Conservation (phyloP, 2,113 vertebrate species). For the Xenus cinereus region DNA sequence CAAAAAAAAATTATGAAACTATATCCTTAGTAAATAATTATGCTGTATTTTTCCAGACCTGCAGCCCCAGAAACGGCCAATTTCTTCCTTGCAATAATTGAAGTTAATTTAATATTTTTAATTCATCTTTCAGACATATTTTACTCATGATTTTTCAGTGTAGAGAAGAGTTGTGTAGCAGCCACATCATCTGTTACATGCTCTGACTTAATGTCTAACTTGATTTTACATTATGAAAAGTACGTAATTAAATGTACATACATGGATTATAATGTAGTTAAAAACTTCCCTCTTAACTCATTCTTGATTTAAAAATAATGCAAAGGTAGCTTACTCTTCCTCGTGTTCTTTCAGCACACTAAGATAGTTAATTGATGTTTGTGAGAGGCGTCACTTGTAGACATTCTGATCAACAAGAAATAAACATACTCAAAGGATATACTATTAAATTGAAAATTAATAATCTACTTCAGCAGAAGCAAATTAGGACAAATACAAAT, state of each 20-base stretch:
- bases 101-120: neutral
- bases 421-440: neutral
- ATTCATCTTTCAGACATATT: neutral
- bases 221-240: neutral
- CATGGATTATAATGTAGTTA: neutral
- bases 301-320: neutral
- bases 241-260: neutral
- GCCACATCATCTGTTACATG: neutral
- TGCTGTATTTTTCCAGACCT: neutral
- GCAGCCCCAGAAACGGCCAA: neutral
- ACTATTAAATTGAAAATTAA: neutral
- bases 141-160: neutral
- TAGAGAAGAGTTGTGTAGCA: neutral
- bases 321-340: neutral
- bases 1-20: neutral
- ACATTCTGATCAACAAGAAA: neutral
- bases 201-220: neutral
- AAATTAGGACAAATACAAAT: conserved; percentile 35
- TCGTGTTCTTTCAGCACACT: neutral
- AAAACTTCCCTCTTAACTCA: neutral
- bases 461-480: neutral
- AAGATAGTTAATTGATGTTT: conserved; percentile 3
- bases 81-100: neutral
- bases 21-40: neutral
- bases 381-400: neutral